Conservation (phyloP, 2,888 invertebrate species). For the Tupiocoris notatus region DNA sequence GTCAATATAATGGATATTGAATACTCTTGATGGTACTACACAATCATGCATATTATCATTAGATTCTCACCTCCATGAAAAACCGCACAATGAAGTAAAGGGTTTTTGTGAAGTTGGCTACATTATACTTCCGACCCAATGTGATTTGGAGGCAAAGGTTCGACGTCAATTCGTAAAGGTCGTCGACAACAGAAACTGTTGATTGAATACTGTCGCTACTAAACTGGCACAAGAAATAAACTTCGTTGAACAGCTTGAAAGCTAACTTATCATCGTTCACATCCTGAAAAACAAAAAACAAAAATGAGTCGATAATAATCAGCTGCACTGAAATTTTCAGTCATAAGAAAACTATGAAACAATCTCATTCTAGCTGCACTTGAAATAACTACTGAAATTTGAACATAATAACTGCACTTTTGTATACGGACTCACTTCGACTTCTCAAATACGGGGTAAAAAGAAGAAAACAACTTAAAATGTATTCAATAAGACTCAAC, state of each 20-base stretch:
- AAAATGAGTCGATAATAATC: no score
- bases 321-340: no score
- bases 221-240: not conserved
- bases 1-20: no score
- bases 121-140: not conserved
- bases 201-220: not conserved
- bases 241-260: not conserved
- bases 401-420: no score
- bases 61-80: slow-evolving; percentile 4
- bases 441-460: no score
- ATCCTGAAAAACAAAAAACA: not conserved
- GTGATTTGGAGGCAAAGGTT: not conserved
- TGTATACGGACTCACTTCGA: no score
- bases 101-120: not conserved
- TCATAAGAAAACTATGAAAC: no score
- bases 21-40: no score
- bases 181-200: not conserved
- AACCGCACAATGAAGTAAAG: not conserved
- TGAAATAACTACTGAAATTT: no score
- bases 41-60: not conserved
- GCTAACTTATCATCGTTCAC: not conserved
- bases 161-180: not conserved
- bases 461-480: no score
- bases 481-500: no score
- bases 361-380: no score